A percentile compares a stretch with the other conserved stretches of the same genome.
Conservation (phyloP, 92 coral and sea anemone genomes). For the Umimayanthus kanabou region DNA sequence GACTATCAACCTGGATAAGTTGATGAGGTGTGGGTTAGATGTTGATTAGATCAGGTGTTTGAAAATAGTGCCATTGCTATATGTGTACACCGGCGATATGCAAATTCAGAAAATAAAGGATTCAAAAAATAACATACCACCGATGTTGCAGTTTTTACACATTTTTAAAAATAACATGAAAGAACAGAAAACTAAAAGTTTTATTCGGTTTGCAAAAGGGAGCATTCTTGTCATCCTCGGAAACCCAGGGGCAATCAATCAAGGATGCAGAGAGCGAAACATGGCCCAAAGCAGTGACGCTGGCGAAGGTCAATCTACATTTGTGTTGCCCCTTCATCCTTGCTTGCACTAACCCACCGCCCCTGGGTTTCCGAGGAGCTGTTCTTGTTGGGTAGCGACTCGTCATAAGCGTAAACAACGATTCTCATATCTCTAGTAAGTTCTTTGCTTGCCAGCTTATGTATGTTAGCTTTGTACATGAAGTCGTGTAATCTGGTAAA, state of each 20-base stretch:
- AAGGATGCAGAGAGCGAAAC: neutral
- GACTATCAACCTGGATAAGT: too few relatives aligned
- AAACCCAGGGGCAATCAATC: slow-evolving; percentile 3
- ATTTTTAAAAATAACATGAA: neutral
- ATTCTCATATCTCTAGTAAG: slow-evolving; percentile 16
- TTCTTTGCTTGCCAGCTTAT: neutral
- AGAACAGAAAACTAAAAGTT: neutral
- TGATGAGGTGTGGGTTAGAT: too few relatives aligned
- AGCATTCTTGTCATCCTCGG: slow-evolving; percentile 7
- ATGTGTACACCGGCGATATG: too few relatives aligned
- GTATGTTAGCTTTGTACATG: slow-evolving; percentile 14
- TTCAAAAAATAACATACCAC: neutral
- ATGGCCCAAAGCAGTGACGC: neutral
- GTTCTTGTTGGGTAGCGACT: neutral
- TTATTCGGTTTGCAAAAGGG: slow-evolving; percentile 5
- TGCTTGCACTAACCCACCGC: neutral
- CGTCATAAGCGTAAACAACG: slow-evolving; percentile 27
- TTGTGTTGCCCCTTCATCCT: neutral
- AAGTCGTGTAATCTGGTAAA: slow-evolving; percentile 9
- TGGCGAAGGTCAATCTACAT: neutral
- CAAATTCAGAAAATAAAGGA: neutral
- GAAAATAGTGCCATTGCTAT: too few relatives aligned
- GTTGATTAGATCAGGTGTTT: too few relatives aligned
- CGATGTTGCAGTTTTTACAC: neutral
- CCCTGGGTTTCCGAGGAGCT: neutral